Conservation (phyloP, 2,113 vertebrate species). For the Hemicordylus capensis region DNA sequence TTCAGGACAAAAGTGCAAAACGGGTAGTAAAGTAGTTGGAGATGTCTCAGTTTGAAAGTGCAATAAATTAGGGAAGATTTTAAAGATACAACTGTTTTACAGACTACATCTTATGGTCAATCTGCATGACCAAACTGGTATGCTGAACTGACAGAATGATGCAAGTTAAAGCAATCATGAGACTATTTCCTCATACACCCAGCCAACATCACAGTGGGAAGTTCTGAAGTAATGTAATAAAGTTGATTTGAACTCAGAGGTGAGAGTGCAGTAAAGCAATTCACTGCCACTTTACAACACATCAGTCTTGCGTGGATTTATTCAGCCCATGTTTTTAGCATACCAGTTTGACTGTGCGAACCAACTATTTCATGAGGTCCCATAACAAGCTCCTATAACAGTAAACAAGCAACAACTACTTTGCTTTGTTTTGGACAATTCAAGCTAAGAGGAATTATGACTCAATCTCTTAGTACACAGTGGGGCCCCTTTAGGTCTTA, state of each 20-base stretch:
- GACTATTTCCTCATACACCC: background rate
- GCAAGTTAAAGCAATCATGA: background rate
- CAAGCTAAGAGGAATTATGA: background rate
- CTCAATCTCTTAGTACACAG: background rate
- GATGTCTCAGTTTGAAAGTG: background rate
- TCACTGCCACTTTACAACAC: no score
- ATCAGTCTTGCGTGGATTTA: background rate
- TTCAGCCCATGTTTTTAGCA: background rate
- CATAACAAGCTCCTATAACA: background rate
- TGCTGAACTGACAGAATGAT: background rate
- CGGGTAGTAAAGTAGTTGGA: background rate
- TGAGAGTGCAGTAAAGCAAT: background rate
- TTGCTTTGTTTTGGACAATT: background rate
- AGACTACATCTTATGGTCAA: background rate
- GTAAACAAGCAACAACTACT: background rate
- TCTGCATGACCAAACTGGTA: background rate
- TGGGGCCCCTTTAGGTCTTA: background rate
- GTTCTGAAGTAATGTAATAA: background rate
- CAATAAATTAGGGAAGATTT: background rate
- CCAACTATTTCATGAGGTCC: background rate
- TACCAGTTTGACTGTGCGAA: background rate
- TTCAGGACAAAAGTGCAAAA: background rate
- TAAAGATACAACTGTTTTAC: background rate
- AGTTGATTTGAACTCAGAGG: background rate
- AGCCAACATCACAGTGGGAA: background rate